phyloP scores from a whole-genome alignment of 2,797 vertebrate genomes.

The Lates japonicus region DNA sequence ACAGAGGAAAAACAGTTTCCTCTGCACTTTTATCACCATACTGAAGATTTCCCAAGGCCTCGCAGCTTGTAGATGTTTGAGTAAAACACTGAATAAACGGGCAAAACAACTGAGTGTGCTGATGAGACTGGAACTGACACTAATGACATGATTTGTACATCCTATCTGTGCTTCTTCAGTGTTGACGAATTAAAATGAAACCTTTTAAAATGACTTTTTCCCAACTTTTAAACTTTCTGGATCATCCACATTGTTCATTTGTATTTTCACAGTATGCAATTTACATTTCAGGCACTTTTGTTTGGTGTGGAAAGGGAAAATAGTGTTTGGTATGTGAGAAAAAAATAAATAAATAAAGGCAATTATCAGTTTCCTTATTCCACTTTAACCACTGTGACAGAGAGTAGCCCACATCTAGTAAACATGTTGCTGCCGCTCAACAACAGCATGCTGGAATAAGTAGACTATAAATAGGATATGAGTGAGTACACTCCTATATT shows the following conservation, averaged over 20 bases:
- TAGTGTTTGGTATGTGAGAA: neutral
- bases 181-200: no score
- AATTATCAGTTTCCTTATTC: neutral
- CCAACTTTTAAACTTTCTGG: neutral
- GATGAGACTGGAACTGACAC: neutral
- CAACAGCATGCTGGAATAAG: constrained; percentile 47
- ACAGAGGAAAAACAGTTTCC: neutral
- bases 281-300: neutral
- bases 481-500: constrained; percentile 24
- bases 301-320: neutral
- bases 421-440: constrained; percentile 65
- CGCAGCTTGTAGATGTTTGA: neutral
- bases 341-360: accelerated
- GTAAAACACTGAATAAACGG: neutral
- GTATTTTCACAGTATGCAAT: neutral
- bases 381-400: neutral
- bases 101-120: neutral
- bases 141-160: neutral
- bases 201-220: neutral
- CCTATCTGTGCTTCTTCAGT: no score
- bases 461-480: constrained; percentile 68
- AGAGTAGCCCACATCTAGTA: constrained; percentile 29
- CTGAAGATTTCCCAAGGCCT: constrained; percentile 28
- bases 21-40: neutral
- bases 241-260: neutral